Base-by-base conservation (phyloP, 2,888 invertebrate species). In the Drosophila suboccidentalis region DNA sequence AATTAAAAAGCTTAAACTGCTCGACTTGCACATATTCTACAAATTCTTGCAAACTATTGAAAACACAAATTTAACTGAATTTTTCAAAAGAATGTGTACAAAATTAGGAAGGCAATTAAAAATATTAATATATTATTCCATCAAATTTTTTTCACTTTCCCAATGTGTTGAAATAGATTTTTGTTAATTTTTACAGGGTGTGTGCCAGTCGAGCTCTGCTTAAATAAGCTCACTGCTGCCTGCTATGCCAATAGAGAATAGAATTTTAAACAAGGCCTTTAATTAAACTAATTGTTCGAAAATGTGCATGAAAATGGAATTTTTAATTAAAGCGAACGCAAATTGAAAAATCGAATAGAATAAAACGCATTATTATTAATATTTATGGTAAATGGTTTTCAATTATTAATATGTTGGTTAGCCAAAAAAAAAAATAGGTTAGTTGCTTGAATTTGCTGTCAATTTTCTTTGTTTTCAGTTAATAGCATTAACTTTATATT, bases 271-370 rank as follows among this genome's bases (percentile, higher is more conserved):
- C 55, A 43, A 57, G 50, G 50, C 65, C 59, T 62, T 69, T 71
- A 84, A 89, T 87, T 84, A 72, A 71, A 69, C 76, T 89, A 87
- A 88, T 89, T 84, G 87, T 34, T 44, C 26, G 17, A 49, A 55
- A 74, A 61, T 43, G 47, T 55, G 57, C 4, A 32, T 26, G 17
- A 58, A 57, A 80, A 73, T 76, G 17, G 26, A 82, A 67, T 70
- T 53, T 62, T 79, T 43, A 72, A 66, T 67, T 34, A 36, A 60
- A 41, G 39, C 8, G 1, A 43, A 17, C 15, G 19, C 43, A 22
- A 60, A 62, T 51, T 51, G 17, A 15, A 47, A 59, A 39, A 41
- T 13, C 10, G 4, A 15, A 53, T 32, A 36, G 32, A 46, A 61
- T 50, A 64, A 69, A 54, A 38, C 55, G 55, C 61, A 46, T 44